phyloP scores from a whole-genome alignment of 2,113 vertebrate species.

The Platichthys flesus region DNA sequence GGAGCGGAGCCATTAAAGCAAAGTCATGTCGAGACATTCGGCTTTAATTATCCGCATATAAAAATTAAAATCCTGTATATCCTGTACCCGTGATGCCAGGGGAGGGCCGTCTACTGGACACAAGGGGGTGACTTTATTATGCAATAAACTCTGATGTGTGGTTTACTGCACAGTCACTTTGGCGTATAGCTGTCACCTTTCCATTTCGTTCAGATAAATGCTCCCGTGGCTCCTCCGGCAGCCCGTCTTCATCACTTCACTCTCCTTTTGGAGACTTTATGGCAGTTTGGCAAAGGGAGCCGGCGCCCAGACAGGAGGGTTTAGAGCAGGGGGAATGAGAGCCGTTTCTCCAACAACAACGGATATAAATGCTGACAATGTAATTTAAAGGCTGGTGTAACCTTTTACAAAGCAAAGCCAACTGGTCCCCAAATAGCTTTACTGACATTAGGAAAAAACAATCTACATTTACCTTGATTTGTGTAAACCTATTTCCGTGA shows the following conservation, averaged over 20 bases:
- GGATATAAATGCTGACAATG: slow-evolving; percentile 63
- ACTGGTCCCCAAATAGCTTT: slow-evolving; percentile 50
- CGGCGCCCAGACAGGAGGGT: slow-evolving; percentile 48
- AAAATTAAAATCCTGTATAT: slow-evolving; percentile 62
- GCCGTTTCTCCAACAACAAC: slow-evolving; percentile 55
- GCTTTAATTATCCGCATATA: slow-evolving; percentile 55
- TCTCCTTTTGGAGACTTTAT: slow-evolving; percentile 72
- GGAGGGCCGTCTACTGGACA: slow-evolving; percentile 29
- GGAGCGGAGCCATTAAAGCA: slow-evolving; percentile 58
- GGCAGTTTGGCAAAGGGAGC: slow-evolving; percentile 63
- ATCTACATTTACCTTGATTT: slow-evolving; percentile 73
- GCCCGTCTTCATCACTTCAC: slow-evolving; percentile 70
- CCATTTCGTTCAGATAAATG: slow-evolving; percentile 77
- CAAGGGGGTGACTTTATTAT: slow-evolving; percentile 49
- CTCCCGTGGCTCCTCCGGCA: slow-evolving; percentile 46
- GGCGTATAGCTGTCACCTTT: slow-evolving; percentile 70
- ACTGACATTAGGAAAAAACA: slow-evolving; percentile 62
- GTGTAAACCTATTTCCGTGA: slow-evolving; percentile 65
- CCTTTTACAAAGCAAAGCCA: slow-evolving; percentile 69
- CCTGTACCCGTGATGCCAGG: slow-evolving; percentile 33
- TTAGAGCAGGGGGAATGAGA: slow-evolving; percentile 59
- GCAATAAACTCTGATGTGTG: slow-evolving; percentile 47
- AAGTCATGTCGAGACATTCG: slow-evolving; percentile 45
- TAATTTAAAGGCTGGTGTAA: slow-evolving; percentile 71
- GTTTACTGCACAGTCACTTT: slow-evolving; percentile 67